Conservation (phyloP, 2,113 vertebrate species). For the Tupaia chinensis region DNA sequence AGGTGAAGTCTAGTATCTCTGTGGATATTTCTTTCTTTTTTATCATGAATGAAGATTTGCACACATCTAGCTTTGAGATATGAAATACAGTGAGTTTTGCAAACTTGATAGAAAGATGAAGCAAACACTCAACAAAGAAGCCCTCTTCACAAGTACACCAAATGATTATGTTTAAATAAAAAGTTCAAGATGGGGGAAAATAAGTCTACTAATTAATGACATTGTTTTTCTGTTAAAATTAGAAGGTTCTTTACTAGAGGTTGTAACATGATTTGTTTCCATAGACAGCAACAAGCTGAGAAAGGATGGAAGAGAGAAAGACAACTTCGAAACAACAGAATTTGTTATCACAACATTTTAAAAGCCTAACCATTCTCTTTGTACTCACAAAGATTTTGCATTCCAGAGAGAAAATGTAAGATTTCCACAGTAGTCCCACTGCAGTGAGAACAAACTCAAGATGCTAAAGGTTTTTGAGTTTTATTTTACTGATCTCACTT, state of each 20-base stretch:
- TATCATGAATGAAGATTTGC: conserved; percentile 51
- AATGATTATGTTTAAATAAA: conserved; percentile 59
- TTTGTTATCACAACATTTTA: conserved; percentile 13
- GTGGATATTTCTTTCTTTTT: conserved; percentile 56
- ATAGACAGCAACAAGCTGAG: background rate
- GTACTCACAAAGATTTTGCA: background rate
- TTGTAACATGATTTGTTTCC: conserved; percentile 41
- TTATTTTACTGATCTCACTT: background rate
- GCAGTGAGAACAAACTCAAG: background rate
- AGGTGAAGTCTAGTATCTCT: conserved; percentile 38
- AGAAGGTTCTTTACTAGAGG: conserved; percentile 29
- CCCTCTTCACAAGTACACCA: background rate
- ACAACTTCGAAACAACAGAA: conserved; percentile 33
- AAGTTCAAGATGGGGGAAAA: background rate
- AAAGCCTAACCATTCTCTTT: background rate
- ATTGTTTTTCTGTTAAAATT: conserved; percentile 7
- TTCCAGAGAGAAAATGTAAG: background rate
- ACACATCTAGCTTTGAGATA: conserved; percentile 42
- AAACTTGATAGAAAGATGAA: conserved; percentile 45
- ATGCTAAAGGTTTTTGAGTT: background rate
- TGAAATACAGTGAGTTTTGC: conserved; percentile 46
- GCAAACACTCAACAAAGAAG: background rate
- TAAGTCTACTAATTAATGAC: conserved; percentile 13
- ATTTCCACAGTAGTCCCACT: background rate
- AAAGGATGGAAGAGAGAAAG: background rate